A percentile compares a stretch with the other conserved stretches of the same genome.
Evolutionary conservation across 2,888 invertebrate species (phyloP).

Genomic region (Kryphioiulus occultus): DNA sequence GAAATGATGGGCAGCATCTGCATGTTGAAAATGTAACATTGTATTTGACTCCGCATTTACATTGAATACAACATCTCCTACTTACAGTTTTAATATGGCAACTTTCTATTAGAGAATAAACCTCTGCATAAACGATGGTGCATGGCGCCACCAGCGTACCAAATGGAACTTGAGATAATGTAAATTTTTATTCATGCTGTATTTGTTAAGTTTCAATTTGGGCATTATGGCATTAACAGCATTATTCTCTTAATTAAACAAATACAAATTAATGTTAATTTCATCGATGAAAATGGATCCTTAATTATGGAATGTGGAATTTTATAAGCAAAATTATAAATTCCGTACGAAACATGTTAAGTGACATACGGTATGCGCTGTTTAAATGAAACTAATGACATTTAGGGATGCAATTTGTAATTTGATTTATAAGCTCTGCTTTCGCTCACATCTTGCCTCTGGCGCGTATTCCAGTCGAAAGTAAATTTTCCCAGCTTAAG

Average conservation of each 20-base stretch:
- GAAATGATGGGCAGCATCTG: background rate
- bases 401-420: conserved; percentile 24
- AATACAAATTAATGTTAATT: conserved; percentile 15
- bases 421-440: conserved; percentile 40
- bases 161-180: background rate
- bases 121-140: background rate
- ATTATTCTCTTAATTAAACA: background rate
- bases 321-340: background rate
- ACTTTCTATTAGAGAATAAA: background rate
- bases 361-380: conserved; percentile 2
- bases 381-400: background rate
- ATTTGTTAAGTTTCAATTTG: background rate
- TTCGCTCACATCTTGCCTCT: background rate
- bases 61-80: no score
- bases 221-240: background rate
- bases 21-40: background rate
- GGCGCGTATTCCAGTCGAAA: background rate
- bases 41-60: no score
- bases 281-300: conserved; percentile 8
- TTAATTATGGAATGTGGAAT: background rate
- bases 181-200: background rate
- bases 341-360: background rate
- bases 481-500: background rate
- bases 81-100: no score
- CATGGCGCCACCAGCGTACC: background rate